Conservation (phyloP, 2,113 vertebrate genomes). For the Cyprinodon brontotheroides region DNA sequence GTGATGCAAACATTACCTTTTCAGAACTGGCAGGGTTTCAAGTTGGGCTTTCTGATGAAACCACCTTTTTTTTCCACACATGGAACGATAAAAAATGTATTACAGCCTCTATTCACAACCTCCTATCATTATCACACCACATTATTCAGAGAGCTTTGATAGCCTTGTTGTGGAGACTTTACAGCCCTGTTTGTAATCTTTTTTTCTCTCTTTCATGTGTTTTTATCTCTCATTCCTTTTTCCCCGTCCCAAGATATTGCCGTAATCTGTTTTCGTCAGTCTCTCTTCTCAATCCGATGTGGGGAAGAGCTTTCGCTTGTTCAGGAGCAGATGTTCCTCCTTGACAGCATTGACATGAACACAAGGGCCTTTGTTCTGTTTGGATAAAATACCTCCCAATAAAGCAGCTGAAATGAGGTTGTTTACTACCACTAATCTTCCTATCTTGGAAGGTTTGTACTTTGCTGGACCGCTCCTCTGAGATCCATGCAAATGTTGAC, state of each 20-base stretch:
- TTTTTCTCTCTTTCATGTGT: slow-evolving; percentile 12
- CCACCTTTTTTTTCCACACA: background rate
- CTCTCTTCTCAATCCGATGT: slow-evolving; percentile 54
- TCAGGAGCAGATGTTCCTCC: slow-evolving; percentile 54
- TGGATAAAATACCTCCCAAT: slow-evolving; percentile 44
- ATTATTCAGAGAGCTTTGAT: slow-evolving; percentile 19
- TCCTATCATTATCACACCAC: background rate
- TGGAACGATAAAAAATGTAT: background rate
- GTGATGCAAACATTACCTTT: background rate
- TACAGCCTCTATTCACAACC: background rate
- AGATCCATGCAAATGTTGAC: slow-evolving; percentile 40
- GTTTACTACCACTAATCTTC: slow-evolving; percentile 42
- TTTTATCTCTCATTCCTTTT: slow-evolving; percentile 26
- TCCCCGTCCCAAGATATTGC: slow-evolving; percentile 24
- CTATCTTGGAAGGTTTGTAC: slow-evolving; percentile 17
- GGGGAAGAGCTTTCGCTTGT: slow-evolving; percentile 52
- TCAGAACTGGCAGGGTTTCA: background rate
- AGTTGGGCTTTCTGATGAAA: slow-evolving; percentile 11
- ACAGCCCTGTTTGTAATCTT: slow-evolving; percentile 17
- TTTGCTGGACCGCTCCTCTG: slow-evolving; percentile 9
- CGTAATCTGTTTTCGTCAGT: slow-evolving; percentile 63
- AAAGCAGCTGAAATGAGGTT: slow-evolving; percentile 37
- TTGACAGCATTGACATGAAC: slow-evolving; percentile 54
- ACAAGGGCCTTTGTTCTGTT: slow-evolving; percentile 36
- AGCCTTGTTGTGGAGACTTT: slow-evolving; percentile 19